phyloP scores from a whole-genome alignment of 2,888 invertebrate species.

The Gastracanthus pulcherrimus region DNA sequence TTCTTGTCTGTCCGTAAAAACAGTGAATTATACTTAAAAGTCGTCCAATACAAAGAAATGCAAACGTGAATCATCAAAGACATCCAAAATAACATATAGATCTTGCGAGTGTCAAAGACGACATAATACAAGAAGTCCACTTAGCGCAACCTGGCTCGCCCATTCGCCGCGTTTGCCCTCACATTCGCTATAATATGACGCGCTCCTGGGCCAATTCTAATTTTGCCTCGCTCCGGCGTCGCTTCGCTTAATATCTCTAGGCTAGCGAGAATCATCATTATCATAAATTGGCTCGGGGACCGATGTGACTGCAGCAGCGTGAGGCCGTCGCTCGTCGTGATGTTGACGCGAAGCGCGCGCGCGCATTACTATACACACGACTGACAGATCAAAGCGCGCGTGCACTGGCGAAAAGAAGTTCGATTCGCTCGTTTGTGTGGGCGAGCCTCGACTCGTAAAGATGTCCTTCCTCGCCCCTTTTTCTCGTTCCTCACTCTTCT shows the following conservation, averaged over 20 bases:
- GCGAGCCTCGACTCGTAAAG: conserved; percentile 63
- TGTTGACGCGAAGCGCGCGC: conserved; percentile 65
- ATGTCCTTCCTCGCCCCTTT: conserved; percentile 51
- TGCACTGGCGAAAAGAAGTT: conserved; percentile 66
- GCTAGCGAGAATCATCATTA: conserved; percentile 72
- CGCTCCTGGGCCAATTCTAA: conserved; percentile 69
- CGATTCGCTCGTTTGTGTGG: conserved; percentile 68
- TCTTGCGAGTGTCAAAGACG: too few species aligned
- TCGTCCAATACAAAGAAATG: too few species aligned
- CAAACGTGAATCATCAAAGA: too few species aligned
- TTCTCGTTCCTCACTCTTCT: background rate
- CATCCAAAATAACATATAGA: too few species aligned
- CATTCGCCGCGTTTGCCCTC: conserved; percentile 50
- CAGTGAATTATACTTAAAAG: too few species aligned
- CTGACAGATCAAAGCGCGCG: conserved; percentile 70
- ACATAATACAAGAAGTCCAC: conserved; percentile 56
- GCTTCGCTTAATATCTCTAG: conserved; percentile 69
- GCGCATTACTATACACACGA: too few species aligned
- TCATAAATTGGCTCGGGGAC: conserved; percentile 71
- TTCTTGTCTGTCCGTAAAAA: too few species aligned
- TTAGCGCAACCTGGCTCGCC: conserved; percentile 50
- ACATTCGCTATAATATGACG: background rate
- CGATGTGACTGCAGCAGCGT: conserved; percentile 50
- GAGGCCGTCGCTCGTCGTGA: conserved; percentile 51
- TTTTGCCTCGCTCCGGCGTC: conserved; percentile 64